phyloP scores from a whole-genome alignment of 1,140 invertebrate species.

The Delia radicum region DNA sequence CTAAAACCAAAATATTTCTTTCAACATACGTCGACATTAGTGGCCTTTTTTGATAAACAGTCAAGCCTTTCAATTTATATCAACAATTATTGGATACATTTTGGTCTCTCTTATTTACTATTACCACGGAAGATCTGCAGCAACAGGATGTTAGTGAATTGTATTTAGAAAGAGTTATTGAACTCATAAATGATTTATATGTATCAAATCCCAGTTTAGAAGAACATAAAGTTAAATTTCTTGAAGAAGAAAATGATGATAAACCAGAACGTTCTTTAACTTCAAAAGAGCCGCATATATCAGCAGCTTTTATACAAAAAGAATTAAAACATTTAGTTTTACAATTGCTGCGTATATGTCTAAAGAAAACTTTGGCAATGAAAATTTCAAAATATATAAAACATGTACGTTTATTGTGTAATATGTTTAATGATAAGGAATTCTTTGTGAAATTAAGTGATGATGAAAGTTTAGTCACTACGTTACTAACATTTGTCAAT shows the following conservation, averaged over 20 bases:
- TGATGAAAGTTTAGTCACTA: not conserved
- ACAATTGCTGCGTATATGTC: constrained; percentile 58
- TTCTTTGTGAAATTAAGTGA: constrained; percentile 34
- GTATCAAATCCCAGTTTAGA: constrained; percentile 44
- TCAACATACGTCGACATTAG: constrained; percentile 57
- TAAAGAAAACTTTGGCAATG: constrained; percentile 55
- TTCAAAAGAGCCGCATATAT: not conserved
- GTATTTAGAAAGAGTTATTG: constrained; percentile 37
- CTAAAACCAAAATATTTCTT: constrained; percentile 57
- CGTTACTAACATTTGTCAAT: not conserved
- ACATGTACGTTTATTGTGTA: constrained; percentile 38
- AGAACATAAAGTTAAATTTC: constrained; percentile 43
- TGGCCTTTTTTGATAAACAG: constrained; percentile 63
- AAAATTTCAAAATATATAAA: constrained; percentile 36
- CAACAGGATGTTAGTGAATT: constrained; percentile 36
- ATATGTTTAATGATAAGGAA: constrained; percentile 41
- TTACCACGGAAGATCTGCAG: constrained; percentile 53
- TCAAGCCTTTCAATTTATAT: constrained; percentile 50
- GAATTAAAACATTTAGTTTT: constrained; percentile 59
- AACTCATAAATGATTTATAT: constrained; percentile 43
- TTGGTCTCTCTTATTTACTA: constrained; percentile 58
- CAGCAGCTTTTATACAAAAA: constrained; percentile 41
- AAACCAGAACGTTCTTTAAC: not conserved
- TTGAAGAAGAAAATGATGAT: constrained; percentile 16
- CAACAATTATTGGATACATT: constrained; percentile 58